Percentiles rank a stretch among this genome's conserved stretches.
phyloP scores from a whole-genome alignment of 2,797 vertebrate species.

The Sebastes miniatus region DNA sequence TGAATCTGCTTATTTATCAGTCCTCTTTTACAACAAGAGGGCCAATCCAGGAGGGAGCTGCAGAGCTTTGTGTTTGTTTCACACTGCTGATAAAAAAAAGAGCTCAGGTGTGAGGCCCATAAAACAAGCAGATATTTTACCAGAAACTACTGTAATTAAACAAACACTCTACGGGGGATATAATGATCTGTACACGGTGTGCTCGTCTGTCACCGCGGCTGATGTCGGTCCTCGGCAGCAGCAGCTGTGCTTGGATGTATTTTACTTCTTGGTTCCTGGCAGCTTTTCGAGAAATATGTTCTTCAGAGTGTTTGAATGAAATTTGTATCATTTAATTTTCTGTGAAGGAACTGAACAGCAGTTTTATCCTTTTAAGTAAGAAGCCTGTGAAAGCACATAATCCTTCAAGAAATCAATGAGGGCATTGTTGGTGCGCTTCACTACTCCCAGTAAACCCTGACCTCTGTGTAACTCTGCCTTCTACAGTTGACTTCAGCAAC shows the following conservation, averaged over 20 bases:
- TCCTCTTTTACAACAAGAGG: neutral
- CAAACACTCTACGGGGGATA: neutral
- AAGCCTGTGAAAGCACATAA: conserved; percentile 5
- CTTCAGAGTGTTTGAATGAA: neutral
- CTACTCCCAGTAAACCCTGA: neutral
- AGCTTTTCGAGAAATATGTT: conserved; percentile 1
- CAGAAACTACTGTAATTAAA: conserved; percentile 19
- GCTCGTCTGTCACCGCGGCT: conserved; percentile 6
- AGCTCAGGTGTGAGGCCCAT: neutral
- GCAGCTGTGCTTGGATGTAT: neutral
- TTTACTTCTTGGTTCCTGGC: neutral
- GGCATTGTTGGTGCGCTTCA: conserved; percentile 16
- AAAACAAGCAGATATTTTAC: conserved; percentile 1
- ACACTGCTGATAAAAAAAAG: neutral
- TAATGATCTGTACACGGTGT: neutral
- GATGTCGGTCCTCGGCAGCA: conserved; percentile 5
- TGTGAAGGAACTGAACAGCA: neutral
- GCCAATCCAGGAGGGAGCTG: neutral
- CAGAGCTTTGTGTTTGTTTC: neutral
- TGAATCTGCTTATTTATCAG: neutral
- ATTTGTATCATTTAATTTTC: neutral
- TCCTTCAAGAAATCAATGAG: conserved; percentile 39
- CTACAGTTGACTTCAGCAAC: neutral
- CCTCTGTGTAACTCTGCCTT: neutral
- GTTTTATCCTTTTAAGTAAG: conserved; percentile 21